phyloP scores from a whole-genome alignment of 2,797 vertebrate species.

The Anomalospiza imberbis region DNA sequence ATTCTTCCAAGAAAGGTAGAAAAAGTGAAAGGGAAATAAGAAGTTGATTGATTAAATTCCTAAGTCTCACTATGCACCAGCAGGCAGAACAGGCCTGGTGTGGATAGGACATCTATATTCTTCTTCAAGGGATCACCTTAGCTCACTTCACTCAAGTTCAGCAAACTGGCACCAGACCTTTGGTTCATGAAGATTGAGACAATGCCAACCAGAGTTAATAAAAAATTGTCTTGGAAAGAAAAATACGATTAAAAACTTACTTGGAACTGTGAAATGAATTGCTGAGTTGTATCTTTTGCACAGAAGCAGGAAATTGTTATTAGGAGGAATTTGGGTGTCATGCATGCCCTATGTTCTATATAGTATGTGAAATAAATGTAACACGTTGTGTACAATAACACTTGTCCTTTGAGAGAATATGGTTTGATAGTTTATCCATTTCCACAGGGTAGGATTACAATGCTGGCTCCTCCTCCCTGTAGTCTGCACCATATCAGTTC shows the following conservation, averaged over 20 bases:
- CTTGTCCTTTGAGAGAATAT: background rate
- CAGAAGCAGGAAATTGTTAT: background rate
- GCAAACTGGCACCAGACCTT: background rate
- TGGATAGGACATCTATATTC: background rate
- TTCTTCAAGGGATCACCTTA: background rate
- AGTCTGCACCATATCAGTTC: background rate
- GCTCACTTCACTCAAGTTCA: background rate
- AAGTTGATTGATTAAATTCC: background rate
- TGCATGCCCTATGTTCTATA: background rate
- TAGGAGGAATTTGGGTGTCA: background rate
- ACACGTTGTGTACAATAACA: background rate
- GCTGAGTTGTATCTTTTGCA: background rate
- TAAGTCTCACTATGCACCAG: background rate
- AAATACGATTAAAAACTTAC: background rate
- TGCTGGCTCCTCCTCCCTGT: background rate
- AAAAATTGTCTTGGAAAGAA: background rate
- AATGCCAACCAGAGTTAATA: background rate
- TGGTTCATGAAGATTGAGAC: background rate
- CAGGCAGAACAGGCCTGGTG: background rate
- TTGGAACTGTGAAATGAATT: background rate
- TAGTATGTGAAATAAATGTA: background rate
- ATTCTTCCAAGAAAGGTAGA: background rate
- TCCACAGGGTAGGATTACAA: background rate
- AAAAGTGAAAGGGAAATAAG: background rate
- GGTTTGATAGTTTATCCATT: background rate